Conservation (phyloP, 2,888 invertebrate species). For the Drosophila nigricruria region DNA sequence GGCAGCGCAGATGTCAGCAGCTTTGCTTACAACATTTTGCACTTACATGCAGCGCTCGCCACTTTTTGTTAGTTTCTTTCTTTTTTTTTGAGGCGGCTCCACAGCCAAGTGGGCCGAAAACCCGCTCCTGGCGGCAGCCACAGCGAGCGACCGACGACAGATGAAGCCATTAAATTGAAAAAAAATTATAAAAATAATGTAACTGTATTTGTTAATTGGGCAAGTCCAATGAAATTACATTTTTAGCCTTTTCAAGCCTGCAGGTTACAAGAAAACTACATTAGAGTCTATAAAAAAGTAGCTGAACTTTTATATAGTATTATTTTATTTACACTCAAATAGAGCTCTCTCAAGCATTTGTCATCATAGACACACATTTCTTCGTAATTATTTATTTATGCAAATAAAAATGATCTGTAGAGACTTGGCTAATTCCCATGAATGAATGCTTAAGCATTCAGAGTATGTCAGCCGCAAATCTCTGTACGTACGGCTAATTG, state of each 20-base stretch:
- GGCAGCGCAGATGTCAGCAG: slow-evolving; percentile 67
- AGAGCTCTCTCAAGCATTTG: background rate
- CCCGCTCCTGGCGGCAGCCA: slow-evolving; percentile 39
- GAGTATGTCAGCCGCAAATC: slow-evolving; percentile 27
- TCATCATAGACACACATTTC: background rate
- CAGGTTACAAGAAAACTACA: slow-evolving; percentile 1
- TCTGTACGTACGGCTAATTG: slow-evolving; percentile 60
- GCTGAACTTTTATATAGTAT: background rate
- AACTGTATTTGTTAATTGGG: slow-evolving; percentile 70
- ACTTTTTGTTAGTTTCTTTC: slow-evolving; percentile 10
- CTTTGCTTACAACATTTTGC: slow-evolving; percentile 77
- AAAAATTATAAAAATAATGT: slow-evolving; percentile 54
- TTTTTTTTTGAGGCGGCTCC: slow-evolving; percentile 18
- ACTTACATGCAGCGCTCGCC: slow-evolving; percentile 51
- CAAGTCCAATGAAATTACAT: slow-evolving; percentile 68
- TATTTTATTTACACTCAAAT: background rate
- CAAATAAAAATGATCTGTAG: slow-evolving; percentile 21
- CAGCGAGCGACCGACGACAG: too few relatives aligned
- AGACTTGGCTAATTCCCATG: slow-evolving; percentile 32
- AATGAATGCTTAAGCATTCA: slow-evolving; percentile 36
- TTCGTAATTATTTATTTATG: slow-evolving; percentile 6
- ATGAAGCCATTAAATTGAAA: slow-evolving; percentile 77
- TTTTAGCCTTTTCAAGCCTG: background rate
- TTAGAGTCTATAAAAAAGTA: background rate
- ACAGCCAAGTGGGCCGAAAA: slow-evolving; percentile 48